phyloP scores from a whole-genome alignment of 37 sponge, comb jelly and placozoan genomes.

The Spongilla lacustris region DNA sequence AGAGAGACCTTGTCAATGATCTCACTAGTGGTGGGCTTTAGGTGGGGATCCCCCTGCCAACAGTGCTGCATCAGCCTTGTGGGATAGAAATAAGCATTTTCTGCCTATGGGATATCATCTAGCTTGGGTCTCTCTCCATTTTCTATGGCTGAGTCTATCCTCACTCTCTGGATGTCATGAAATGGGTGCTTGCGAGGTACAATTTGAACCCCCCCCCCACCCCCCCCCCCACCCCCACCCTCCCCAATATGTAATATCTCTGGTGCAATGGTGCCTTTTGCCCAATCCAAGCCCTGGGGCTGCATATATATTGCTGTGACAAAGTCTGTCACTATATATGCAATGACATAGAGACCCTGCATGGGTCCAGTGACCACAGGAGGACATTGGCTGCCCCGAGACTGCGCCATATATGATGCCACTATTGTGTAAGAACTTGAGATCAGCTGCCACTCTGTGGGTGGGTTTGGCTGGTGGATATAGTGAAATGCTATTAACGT shows the following conservation, averaged over 20 bases:
- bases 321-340: conserved; percentile 89
- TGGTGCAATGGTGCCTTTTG: conserved; percentile 91
- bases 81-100: conserved; percentile 60
- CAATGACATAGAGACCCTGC: conserved; percentile 75
- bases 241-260: conserved; percentile 82
- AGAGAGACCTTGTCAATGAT: conserved; percentile 38
- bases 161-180: conserved; percentile 39
- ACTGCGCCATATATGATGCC: conserved; percentile 85
- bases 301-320: conserved; percentile 69
- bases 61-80: conserved; percentile 78
- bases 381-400: conserved; percentile 89
- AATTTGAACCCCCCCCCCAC: conserved; percentile 69
- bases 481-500: conserved; percentile 65
- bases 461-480: conserved; percentile 82
- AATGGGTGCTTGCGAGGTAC: conserved; percentile 79
- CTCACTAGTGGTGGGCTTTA: conserved; percentile 46
- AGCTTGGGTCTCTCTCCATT: conserved; percentile 71
- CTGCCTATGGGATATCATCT: conserved; percentile 54
- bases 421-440: conserved; percentile 76
- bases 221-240: conserved; percentile 67
- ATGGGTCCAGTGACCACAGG: conserved; percentile 87
- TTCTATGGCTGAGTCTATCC: conserved; percentile 62
- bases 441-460: conserved; percentile 84
- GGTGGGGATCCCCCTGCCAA: conserved; percentile 80
- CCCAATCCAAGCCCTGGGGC: conserved; percentile 64